A percentile compares a stretch with the other conserved stretches of the same genome.
Conservation (phyloP, 2,113 vertebrate genomes). For the Smithornis capensis region DNA sequence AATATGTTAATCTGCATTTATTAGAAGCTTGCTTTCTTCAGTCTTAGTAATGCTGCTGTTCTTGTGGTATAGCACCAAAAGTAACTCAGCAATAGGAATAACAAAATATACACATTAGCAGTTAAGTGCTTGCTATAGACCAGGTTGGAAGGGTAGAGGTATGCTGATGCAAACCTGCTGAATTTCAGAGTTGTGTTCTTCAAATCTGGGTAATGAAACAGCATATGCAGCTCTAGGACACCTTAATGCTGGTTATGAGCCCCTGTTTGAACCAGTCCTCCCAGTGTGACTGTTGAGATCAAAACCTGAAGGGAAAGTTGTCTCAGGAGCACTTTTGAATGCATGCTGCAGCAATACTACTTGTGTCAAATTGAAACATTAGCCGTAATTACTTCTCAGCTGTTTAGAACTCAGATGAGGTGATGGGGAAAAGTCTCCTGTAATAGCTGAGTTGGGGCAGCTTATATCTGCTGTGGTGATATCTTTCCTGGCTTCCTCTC, state of each 20-base stretch:
- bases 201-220: background rate
- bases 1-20: background rate
- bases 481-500: background rate
- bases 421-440: slow-evolving; percentile 16
- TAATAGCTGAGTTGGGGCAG: background rate
- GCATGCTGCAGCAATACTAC: background rate
- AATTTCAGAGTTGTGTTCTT: background rate
- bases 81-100: background rate
- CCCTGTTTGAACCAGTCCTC: rapidly evolving
- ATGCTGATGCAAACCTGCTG: background rate
- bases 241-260: background rate
- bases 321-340: background rate
- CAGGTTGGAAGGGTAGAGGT: background rate
- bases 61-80: background rate
- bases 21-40: background rate
- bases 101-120: background rate
- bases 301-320: background rate
- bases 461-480: background rate
- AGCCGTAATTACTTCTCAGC: slow-evolving; percentile 36
- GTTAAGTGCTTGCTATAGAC: background rate
- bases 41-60: background rate
- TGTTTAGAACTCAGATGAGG: slow-evolving; percentile 16
- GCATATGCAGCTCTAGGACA: background rate
- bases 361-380: background rate
- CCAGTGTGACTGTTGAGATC: background rate